phyloP scores from a whole-genome alignment of 2,797 vertebrate species.

The Iguana delicatissima region DNA sequence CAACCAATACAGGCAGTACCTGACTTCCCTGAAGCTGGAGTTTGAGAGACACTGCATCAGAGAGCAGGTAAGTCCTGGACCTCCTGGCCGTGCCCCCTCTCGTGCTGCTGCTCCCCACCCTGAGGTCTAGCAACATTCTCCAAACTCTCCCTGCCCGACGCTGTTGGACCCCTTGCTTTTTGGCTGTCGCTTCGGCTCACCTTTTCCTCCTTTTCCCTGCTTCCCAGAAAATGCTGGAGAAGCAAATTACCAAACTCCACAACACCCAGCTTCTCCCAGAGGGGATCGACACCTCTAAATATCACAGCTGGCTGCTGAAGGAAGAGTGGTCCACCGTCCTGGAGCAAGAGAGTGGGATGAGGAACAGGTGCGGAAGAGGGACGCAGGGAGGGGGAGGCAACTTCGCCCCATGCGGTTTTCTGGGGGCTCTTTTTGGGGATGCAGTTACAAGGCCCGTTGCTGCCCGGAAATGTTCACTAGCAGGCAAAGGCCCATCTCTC shows the following conservation, averaged over 20 bases:
- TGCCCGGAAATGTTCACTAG: too few species aligned
- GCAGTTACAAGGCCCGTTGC: too few species aligned
- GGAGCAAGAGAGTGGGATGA: slow-evolving; percentile 32
- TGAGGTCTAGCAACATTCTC: too few species aligned
- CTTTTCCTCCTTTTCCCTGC: background rate
- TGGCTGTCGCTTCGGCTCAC: too few species aligned
- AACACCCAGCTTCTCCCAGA: slow-evolving; percentile 7
- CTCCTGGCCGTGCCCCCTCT: background rate
- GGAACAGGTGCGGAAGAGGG: slow-evolving; percentile 39
- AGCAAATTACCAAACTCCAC: slow-evolving; percentile 39
- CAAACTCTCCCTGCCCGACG: too few species aligned
- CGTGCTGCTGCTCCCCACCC: too few species aligned
- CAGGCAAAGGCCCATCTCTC: too few species aligned
- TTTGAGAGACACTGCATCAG: slow-evolving; percentile 75
- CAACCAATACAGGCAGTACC: slow-evolving; percentile 74
- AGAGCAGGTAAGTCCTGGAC: slow-evolving; percentile 72
- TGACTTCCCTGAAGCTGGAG: slow-evolving; percentile 75
- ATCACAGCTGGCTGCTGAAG: slow-evolving; percentile 52
- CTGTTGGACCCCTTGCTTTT: too few species aligned
- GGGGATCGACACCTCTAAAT: slow-evolving; percentile 19
- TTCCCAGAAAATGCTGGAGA: slow-evolving; percentile 62
- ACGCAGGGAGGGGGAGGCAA: background rate
- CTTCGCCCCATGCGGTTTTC: too few species aligned
- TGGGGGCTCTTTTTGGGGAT: background rate
- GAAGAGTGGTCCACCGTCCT: slow-evolving; percentile 16